Evolutionary conservation across 1,140 invertebrate species (phyloP).

Genomic region (Platyscapa corneri): DNA sequence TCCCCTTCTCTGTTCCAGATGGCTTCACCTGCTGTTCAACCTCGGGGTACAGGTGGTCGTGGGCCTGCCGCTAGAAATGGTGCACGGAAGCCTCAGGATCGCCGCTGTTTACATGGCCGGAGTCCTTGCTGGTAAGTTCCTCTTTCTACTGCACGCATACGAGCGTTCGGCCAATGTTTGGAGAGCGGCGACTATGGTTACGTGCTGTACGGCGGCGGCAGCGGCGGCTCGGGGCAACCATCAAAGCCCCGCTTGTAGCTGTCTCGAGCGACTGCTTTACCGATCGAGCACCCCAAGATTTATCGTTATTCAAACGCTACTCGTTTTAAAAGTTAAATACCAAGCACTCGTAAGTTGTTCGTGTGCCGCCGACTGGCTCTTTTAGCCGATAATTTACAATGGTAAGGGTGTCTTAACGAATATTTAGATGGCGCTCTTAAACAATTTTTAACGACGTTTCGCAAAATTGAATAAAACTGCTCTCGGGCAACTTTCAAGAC

Average conservation of each 20-base stretch:
- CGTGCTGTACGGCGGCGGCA: not conserved
- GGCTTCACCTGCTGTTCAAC: constrained; percentile 96
- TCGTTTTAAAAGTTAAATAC: not conserved
- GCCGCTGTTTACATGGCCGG: constrained; percentile 95
- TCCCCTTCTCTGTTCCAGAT: constrained; percentile 78
- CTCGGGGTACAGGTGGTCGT: constrained; percentile 92
- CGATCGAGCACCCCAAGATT: not conserved
- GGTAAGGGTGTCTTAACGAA: too few species aligned
- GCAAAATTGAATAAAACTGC: too few species aligned
- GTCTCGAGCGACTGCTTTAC: not conserved
- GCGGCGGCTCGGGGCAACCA: too few species aligned
- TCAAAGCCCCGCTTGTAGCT: too few species aligned
- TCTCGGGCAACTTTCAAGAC: too few species aligned
- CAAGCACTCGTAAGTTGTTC: too few species aligned
- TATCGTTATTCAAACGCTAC: not conserved
- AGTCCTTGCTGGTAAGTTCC: constrained; percentile 85
- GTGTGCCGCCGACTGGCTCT: too few species aligned
- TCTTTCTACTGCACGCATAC: not conserved
- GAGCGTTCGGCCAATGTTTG: not conserved
- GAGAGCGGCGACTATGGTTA: constrained; percentile 8
- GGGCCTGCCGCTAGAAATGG: constrained; percentile 96
- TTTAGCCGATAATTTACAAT: too few species aligned
- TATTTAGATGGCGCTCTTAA: too few species aligned
- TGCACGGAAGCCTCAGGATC: constrained; percentile 93
- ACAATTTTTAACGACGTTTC: too few species aligned